Conservation (phyloP, 1,140 invertebrate species). For the Drosophila takahashii region DNA sequence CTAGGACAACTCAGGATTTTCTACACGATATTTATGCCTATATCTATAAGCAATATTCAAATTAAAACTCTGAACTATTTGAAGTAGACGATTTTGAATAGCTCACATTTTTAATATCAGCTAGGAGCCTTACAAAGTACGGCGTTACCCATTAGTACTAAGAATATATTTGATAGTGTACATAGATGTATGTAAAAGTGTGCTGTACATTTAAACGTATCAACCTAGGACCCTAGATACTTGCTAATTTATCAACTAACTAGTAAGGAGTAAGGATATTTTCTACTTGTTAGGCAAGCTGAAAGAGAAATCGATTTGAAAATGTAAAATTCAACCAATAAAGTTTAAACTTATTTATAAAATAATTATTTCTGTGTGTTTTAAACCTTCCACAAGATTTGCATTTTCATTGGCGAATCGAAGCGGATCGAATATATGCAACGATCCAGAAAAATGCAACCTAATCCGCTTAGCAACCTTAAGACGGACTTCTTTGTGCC, state of each 20-base stretch:
- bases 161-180: constrained; percentile 37
- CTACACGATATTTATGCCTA: constrained; percentile 31
- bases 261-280: constrained; percentile 43
- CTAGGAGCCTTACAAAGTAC: constrained; percentile 76
- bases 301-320: constrained; percentile 28
- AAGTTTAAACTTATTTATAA: constrained; percentile 68
- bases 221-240: constrained; percentile 48
- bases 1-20: constrained; percentile 70
- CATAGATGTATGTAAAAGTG: constrained; percentile 49
- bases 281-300: constrained; percentile 58
- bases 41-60: constrained; percentile 62
- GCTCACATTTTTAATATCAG: constrained; percentile 49
- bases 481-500: constrained; percentile 25
- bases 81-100: constrained; percentile 10
- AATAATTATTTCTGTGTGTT: constrained; percentile 1
- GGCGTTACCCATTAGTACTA: constrained; percentile 33
- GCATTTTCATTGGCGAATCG: constrained; percentile 26
- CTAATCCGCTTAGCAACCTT: constrained; percentile 66
- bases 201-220: constrained; percentile 68
- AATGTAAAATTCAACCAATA: constrained; percentile 60
- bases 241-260: constrained; percentile 46
- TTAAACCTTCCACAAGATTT: constrained; percentile 30
- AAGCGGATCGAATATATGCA: constrained; percentile 41
- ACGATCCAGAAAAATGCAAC: constrained; percentile 57
- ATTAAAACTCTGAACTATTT: constrained; percentile 47